Evolutionary conservation across 2,797 vertebrate species (phyloP).

Genomic region (Hippopotamyrus pictus): DNA sequence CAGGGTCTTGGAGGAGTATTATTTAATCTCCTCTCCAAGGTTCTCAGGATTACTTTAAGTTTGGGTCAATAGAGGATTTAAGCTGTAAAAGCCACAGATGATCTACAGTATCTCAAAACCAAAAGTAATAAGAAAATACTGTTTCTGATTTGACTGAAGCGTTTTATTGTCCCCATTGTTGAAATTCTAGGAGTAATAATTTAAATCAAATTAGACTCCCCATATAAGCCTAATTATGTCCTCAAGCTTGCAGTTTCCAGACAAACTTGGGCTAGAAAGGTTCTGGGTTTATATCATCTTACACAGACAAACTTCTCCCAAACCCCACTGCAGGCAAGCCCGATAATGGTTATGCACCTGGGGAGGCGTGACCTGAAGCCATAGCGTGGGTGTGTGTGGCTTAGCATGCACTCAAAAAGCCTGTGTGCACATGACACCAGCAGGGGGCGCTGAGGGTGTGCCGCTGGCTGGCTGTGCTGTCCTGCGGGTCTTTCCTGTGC

Average conservation of each 20-base stretch:
- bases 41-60: not conserved
- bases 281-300: not conserved
- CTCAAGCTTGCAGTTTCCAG: not conserved
- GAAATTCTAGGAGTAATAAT: not conserved
- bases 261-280: not conserved
- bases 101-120: not conserved
- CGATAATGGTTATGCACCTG: not conserved
- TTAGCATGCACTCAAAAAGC: no score
- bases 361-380: not conserved
- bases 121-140: not conserved
- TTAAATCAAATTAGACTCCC: not conserved
- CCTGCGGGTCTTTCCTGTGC: not conserved
- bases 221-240: not conserved
- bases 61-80: not conserved
- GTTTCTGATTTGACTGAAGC: not conserved
- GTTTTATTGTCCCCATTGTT: not conserved
- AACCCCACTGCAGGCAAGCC: not conserved
- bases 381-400: not conserved
- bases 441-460: not conserved
- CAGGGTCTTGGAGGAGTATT: not conserved
- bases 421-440: not conserved
- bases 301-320: not conserved
- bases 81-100: not conserved
- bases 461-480: not conserved
- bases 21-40: not conserved